phyloP scores from a whole-genome alignment of 2,113 vertebrate species.

The Pleuronectes platessa region DNA sequence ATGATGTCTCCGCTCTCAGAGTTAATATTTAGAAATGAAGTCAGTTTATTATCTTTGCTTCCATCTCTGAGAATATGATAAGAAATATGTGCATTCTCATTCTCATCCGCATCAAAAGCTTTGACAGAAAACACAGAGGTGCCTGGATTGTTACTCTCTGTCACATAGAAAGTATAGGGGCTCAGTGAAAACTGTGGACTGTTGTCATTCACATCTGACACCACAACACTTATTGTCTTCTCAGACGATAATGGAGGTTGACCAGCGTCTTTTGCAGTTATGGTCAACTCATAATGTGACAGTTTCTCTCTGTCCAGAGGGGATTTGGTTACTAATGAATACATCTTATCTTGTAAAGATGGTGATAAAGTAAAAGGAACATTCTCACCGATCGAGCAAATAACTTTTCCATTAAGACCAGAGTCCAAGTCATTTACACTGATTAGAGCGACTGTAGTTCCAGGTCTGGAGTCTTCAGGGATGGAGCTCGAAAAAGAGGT shows the following conservation, averaged over 20 bases:
- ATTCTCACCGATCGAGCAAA: slow-evolving; percentile 52
- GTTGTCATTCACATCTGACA: slow-evolving; percentile 74
- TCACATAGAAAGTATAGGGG: slow-evolving; percentile 59
- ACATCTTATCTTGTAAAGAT: slow-evolving; percentile 62
- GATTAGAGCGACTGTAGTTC: slow-evolving; percentile 49
- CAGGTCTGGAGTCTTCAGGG: slow-evolving; percentile 33
- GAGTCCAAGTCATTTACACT: slow-evolving; percentile 56
- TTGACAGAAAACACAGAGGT: slow-evolving; percentile 58
- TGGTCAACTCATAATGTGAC: slow-evolving; percentile 57
- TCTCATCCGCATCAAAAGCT: slow-evolving; percentile 62
- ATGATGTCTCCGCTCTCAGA: slow-evolving; percentile 55
- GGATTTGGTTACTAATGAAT: slow-evolving; percentile 49
- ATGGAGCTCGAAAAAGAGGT: slow-evolving; percentile 30
- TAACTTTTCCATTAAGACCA: slow-evolving; percentile 59
- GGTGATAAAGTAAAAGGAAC: slow-evolving; percentile 42
- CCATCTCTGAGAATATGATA: slow-evolving; percentile 57
- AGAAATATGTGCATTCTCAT: slow-evolving; percentile 44
- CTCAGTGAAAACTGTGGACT: slow-evolving; percentile 60
- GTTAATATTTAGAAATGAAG: slow-evolving; percentile 45
- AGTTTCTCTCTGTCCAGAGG: slow-evolving; percentile 72
- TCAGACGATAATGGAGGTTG: slow-evolving; percentile 47
- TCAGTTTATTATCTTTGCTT: not conserved
- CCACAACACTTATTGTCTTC: slow-evolving; percentile 49
- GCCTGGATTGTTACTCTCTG: slow-evolving; percentile 25
- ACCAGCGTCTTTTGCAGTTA: slow-evolving; percentile 64